Evolutionary conservation across 2,888 invertebrate species (phyloP), one percentile per base, ranked within the genome.

Genomic region (Asteroscopus sphinx): DNA sequence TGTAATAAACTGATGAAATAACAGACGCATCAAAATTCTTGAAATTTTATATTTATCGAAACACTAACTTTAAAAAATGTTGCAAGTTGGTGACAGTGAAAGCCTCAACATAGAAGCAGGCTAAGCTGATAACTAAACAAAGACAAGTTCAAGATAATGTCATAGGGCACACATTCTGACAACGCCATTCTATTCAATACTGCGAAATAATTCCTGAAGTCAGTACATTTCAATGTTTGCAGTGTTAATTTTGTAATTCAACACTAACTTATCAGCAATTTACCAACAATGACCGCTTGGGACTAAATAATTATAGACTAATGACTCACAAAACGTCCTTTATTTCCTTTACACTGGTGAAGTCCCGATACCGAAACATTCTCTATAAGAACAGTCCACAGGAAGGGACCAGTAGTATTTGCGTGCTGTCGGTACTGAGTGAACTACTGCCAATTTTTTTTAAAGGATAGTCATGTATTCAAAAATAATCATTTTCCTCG

Each of bases 341-440:
- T 16, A 2, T 8, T 12, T 6, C 12, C 30, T 13, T 13, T 17
- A 37, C 26, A 3, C 26, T 1, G 56, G 69, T 68, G 30, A 68
- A 69, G 68, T 67, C 68, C 79, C 63, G 33, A n/a, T 17, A 21
- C 36, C n/a, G 7, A 16, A 36, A 37, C 16, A 21, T 1, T 54
- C 15, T 3, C 32, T 73, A 76, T 76, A 73, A 49, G 55, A 54
- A 30, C 9, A 2, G 8, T 26, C 11, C 9, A 16, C 41, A 37
- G 37, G 17, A 26, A 33, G 16, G n/a, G 0, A 30, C 15, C 7
- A 0, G 5, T 5, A 57, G 32, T 59, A 55, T 59, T 44, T 45
- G 7, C 40, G 39, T 12, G 8, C 13, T n/a, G 15, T 30, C 6
- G 39, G 25, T 46, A 5, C 5, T 12, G 26, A 33, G 17, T 11